Base-by-base conservation (phyloP, 2,113 vertebrate genomes). In the Channa argus region DNA sequence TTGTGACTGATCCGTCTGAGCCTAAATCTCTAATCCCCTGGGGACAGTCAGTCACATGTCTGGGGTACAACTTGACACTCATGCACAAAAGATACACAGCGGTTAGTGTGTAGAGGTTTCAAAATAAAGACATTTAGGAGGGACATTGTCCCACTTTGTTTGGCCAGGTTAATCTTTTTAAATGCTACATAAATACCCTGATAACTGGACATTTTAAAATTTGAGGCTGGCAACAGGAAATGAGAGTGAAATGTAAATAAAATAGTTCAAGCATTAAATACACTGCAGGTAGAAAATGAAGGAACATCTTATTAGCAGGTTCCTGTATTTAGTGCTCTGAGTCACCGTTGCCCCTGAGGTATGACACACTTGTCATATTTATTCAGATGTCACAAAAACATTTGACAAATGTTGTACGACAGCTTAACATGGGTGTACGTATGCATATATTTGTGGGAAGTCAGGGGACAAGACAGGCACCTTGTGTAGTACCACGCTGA, bases 401-500 rank as follows among this genome's bases (percentile, higher is more conserved):
- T 54, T 56, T 15, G 24, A 24, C 6, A 34, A 33, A 65, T 34
- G 39, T 6, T 55, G 3, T 13, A 67, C 39, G 3, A 6, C 11
- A 64, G 9, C 38, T 12, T 6, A 7, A 4, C 6, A 7, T 41
- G 55, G 55, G 64, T 51, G 39, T 47, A 14, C 2, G 5, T 36
- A 43, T 52, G 63, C 33, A 58, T 37, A 34, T 56, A 43, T 38
- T 8, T 2, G 4, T 24, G 24, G 24, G 24, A 24, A 24, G 24
- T 24, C 24, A 24, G 24, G 24, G 24, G 24, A 24, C 24, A 37
- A 8, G 5, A 41, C 41, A 6, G 84, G 95, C 92, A 98, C 97
- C 96, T 98, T 96, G 87, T 98, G 96, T 84, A 98, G 95, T 84
- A 97, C 94, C 94, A 96, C 95, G 80, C 95, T 94, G 89, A 96